Percentiles rank a stretch among this genome's conserved stretches.
Conservation (phyloP, 2,797 vertebrate species). For the Muraenolepis orangiensis region DNA sequence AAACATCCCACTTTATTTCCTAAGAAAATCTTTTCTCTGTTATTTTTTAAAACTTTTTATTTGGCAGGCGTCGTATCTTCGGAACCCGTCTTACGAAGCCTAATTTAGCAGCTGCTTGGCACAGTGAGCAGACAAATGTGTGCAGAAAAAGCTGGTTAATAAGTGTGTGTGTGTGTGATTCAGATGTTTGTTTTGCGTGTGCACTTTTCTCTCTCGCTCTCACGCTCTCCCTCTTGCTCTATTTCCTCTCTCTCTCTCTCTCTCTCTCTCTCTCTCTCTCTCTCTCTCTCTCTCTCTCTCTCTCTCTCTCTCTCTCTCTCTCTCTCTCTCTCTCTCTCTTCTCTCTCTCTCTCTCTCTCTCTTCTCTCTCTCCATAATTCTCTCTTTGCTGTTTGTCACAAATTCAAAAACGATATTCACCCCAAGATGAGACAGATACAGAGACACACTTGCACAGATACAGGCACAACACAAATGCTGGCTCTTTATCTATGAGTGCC, state of each 20-base stretch:
- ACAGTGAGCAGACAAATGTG: no score
- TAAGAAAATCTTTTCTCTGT: background rate
- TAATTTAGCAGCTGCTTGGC: background rate
- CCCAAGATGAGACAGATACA: background rate
- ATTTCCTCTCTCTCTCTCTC: no score
- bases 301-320: background rate
- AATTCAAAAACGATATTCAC: no score
- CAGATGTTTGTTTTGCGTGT: no score
- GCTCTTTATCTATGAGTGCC: constrained; percentile 53
- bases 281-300: background rate
- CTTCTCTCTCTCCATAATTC: no score
- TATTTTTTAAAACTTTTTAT: background rate
- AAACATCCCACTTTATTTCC: background rate
- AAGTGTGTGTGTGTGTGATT: background rate
- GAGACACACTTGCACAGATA: constrained; percentile 13
- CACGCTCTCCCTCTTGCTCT: background rate
- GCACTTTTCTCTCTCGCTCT: background rate
- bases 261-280: no score
- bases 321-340: no score
- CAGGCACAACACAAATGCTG: constrained; percentile 16
- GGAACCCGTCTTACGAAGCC: background rate
- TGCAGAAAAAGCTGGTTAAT: background rate
- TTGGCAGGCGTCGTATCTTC: background rate
- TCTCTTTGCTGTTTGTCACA: no score
- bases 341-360: no score